Evolutionary conservation across 2,797 vertebrate species (phyloP).

Genomic region (Scyliorhinus canicula): DNA sequence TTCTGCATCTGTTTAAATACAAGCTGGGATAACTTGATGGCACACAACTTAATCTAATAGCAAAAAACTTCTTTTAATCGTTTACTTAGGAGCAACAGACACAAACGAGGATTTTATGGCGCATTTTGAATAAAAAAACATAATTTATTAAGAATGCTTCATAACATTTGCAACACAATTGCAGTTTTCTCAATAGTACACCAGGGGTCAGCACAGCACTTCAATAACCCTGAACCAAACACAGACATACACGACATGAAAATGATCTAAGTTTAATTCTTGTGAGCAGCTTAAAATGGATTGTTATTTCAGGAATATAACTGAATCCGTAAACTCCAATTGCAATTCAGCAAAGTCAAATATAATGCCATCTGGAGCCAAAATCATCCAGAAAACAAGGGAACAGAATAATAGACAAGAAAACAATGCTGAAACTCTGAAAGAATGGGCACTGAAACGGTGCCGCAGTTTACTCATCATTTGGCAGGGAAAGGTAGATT

Average conservation of each 20-base stretch:
- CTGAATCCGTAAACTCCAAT: not conserved
- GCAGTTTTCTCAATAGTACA: not conserved
- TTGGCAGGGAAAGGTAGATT: not conserved
- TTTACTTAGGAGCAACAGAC: not conserved
- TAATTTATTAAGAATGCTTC: not conserved
- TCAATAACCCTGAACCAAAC: not conserved
- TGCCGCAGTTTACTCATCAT: not conserved
- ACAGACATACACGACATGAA: not conserved
- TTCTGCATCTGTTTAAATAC: not conserved
- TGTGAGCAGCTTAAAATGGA: not conserved
- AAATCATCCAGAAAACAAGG: not conserved
- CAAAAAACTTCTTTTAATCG: not conserved
- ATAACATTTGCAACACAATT: not conserved
- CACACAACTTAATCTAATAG: not conserved
- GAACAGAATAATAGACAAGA: not conserved
- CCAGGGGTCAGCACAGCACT: not conserved
- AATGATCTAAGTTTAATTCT: not conserved
- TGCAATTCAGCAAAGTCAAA: not conserved
- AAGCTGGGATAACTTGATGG: not conserved
- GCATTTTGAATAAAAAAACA: not conserved
- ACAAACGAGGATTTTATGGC: not conserved
- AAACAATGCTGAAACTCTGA: not conserved
- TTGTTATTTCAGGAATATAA: not conserved
- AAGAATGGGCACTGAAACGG: not conserved
- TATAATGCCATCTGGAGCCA: not conserved